Evolutionary conservation across 2,797 vertebrate species (phyloP), one percentile per base, ranked within the genome.

Genomic region (Pangasius mekongensis): DNA sequence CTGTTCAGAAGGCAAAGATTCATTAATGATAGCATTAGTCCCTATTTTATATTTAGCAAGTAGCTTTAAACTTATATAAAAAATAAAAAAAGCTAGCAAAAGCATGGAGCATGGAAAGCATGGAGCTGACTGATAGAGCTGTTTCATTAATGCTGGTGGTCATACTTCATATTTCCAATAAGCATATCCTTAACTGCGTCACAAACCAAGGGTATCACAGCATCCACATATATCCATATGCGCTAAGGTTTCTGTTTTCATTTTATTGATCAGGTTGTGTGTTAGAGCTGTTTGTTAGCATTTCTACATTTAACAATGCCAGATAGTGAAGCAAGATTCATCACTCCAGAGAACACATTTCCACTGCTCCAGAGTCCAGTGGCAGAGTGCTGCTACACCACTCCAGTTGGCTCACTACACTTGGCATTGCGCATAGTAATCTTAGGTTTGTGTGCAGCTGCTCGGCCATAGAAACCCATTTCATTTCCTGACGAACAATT

Each of bases 1-100:
- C 73, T 58, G 64, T 74, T 89, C 36, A 33, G 49, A 81, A 58
- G 64, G 20, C 47, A 82, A 87, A 54, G 76, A 85, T 66, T 88
- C 69, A 90, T 78, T 86, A 47, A 47, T 47, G 47, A 47, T 47
- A 47, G 60, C 62, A 85, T 78, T 13, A 39, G 60, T 52, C 3
- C 2, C 49, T 22, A 36, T 49, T 77, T 87, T 49, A 58, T 62
- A 76, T 77, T 86, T 67, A 77, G 54, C 14, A 73, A 84, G 24
- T 6, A 54, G 30, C 47, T 36, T 43, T 80, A 49, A 82, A 85
- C 47, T 87, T 84, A 8, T 16, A 54, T 16, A 56, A 56, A 56
- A 54, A 33, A 33, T 1, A 58, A 58, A 86, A 73, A 85, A 76
- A 71, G 76, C 18, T 22, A 71, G 14, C 16, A 39, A 81, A 81